A percentile compares a stretch with the other conserved stretches of the same genome.
Conservation (phyloP, 1,140 invertebrate genomes). For the Achatina immaculata region DNA sequence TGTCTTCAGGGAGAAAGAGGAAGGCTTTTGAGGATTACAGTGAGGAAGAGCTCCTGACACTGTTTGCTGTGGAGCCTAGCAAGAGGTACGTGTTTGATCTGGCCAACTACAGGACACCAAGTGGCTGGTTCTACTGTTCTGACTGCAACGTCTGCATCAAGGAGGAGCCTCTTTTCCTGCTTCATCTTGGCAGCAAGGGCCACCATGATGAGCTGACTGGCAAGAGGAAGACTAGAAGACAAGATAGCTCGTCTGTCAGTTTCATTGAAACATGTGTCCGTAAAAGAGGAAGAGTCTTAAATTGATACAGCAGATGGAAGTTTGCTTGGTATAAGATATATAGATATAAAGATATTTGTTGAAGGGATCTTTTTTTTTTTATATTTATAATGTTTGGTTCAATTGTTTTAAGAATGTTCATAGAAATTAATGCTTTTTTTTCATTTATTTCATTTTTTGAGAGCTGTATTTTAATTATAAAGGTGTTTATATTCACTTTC, state of each 20-base stretch:
- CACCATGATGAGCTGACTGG: neutral
- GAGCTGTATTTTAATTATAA: no score
- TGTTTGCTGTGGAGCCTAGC: conserved; percentile 1
- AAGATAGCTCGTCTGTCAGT: neutral
- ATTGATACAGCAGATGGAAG: neutral
- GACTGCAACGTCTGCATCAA: conserved; percentile 12
- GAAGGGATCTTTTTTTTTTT: neutral
- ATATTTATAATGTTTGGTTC: no score
- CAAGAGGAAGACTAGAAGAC: neutral
- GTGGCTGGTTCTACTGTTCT: conserved; percentile 28
- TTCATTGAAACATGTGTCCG: neutral
- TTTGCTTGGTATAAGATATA: neutral
- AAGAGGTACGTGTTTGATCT: conserved; percentile 34
- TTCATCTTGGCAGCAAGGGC: conserved; percentile 22
- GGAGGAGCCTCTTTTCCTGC: conserved; percentile 29
- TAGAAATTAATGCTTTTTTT: no score
- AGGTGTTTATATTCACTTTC: no score
- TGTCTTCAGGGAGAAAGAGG: no score
- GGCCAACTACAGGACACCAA: conserved; percentile 34
- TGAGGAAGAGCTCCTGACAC: neutral
- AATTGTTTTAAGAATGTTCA: no score
- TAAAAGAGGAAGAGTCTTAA: neutral
- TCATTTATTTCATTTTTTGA: no score
- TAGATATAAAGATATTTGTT: neutral
- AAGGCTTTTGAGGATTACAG: neutral